phyloP scores from a whole-genome alignment of 2,113 vertebrate species.

The Capreolus pygargus region DNA sequence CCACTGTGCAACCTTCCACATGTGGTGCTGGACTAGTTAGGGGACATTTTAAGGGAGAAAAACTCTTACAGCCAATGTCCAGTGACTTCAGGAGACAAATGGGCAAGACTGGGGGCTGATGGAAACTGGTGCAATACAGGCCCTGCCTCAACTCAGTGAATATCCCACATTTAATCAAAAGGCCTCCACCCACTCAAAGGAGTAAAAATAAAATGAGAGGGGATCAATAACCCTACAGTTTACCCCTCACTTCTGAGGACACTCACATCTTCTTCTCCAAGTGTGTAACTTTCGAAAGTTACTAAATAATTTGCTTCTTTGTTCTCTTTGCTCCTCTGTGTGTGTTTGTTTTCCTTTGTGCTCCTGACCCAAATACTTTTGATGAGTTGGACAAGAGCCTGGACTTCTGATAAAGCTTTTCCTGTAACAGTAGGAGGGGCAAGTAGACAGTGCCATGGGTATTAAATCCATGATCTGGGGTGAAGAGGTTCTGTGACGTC shows the following conservation, averaged over 20 bases:
- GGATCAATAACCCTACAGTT: neutral
- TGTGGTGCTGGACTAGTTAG: neutral
- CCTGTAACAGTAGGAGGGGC: neutral
- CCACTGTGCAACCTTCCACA: accelerated
- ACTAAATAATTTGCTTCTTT: neutral
- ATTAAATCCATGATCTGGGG: neutral
- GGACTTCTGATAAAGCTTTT: neutral
- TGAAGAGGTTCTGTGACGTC: neutral
- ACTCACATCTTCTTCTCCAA: neutral
- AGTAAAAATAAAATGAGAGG: neutral
- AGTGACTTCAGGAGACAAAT: neutral
- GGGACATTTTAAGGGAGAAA: neutral
- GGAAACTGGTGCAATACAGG: neutral
- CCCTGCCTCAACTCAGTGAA: accelerated
- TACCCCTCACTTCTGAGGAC: neutral
- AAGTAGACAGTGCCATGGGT: neutral
- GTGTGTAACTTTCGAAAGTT: neutral
- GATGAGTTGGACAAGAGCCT: neutral
- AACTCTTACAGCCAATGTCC: neutral
- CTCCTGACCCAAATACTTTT: neutral
- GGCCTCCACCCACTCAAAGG: neutral
- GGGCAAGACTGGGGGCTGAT: neutral
- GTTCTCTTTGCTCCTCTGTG: neutral
- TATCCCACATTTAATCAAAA: neutral
- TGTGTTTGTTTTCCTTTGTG: neutral